phyloP scores from a whole-genome alignment of 1,140 invertebrate species.

The Andricus grossulariae region DNA sequence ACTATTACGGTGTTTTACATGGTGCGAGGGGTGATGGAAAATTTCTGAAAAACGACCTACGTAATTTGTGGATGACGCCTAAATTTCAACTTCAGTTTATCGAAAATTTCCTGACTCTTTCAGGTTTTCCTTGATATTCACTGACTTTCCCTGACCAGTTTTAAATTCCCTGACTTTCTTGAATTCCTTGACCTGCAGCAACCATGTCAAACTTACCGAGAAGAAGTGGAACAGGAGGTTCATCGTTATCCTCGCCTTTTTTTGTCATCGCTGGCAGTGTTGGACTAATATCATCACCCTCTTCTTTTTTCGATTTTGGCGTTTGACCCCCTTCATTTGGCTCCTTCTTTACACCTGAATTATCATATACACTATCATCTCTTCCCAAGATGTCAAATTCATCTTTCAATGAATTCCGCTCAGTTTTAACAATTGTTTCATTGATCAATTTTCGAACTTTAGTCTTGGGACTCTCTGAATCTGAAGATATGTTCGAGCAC shows the following conservation, averaged over 20 bases:
- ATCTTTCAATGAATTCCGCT: conserved; percentile 31
- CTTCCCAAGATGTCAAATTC: conserved; percentile 46
- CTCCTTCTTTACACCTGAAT: conserved; percentile 40
- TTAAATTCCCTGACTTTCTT: no score
- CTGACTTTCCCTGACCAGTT: no score
- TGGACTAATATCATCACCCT: conserved; percentile 52
- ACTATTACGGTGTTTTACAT: no score
- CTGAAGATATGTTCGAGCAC: conserved; percentile 62
- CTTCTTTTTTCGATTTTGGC: conserved; percentile 30
- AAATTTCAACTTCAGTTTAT: no score
- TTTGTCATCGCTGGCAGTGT: conserved; percentile 61
- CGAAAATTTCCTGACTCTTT: no score
- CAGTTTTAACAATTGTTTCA: conserved; percentile 23
- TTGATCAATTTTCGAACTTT: conserved; percentile 46
- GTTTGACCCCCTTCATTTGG: conserved; percentile 30
- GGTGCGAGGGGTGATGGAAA: no score
- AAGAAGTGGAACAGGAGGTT: conserved; percentile 70
- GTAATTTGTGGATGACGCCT: no score
- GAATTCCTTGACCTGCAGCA: no score
- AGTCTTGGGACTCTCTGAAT: conserved; percentile 58
- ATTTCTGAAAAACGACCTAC: no score
- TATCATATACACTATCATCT: conserved; percentile 36
- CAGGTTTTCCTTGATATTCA: no score
- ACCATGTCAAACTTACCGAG: conserved; percentile 62
- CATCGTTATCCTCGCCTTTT: conserved; percentile 60